Evolutionary conservation across 2,797 vertebrate species (phyloP).

Genomic region (Pyrocephalus nanus): DNA sequence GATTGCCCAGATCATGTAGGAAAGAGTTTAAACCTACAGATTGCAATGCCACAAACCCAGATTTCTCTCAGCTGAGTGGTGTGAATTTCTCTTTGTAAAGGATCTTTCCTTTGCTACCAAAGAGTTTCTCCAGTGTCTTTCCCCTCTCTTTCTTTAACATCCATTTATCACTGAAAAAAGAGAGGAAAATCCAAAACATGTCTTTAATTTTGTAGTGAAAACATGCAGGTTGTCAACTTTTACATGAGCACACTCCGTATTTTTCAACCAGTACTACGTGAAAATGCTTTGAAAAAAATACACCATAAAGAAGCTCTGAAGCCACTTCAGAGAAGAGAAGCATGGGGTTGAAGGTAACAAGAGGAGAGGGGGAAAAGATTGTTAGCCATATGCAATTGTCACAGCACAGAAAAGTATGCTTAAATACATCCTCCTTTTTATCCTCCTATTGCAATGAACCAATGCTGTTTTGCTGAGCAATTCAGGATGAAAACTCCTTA

Average conservation of each 20-base stretch:
- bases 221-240: not conserved
- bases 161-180: not conserved
- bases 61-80: not conserved
- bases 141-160: not conserved
- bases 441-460: not conserved
- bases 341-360: not conserved
- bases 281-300: not conserved
- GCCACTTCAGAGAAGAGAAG: not conserved
- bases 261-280: not conserved
- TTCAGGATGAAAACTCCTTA: not conserved
- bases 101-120: not conserved
- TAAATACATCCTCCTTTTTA: not conserved
- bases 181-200: not conserved
- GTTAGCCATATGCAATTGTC: not conserved
- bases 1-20: not conserved
- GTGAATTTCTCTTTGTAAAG: not conserved
- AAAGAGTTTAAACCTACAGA: not conserved
- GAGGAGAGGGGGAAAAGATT: not conserved
- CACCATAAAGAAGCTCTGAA: not conserved
- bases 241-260: rapidly evolving
- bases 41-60: not conserved
- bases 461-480: not conserved
- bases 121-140: not conserved
- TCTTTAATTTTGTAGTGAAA: not conserved
- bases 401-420: not conserved